Percentiles rank a stretch among this genome's conserved stretches.
phyloP scores from a whole-genome alignment of 2,888 invertebrate species.

The Desoria tigrina region DNA sequence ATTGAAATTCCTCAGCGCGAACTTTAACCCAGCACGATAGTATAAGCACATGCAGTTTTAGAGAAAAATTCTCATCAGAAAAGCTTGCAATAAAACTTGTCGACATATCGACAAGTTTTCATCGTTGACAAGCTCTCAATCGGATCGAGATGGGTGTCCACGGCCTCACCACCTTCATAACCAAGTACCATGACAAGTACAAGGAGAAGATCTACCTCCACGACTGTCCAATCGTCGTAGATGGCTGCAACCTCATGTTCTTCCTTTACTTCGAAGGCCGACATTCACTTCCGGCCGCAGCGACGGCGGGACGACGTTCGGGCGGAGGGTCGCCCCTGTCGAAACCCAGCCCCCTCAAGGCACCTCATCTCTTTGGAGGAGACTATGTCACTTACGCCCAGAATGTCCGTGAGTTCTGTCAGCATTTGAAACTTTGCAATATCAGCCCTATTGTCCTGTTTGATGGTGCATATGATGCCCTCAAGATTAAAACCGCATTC shows the following conservation, averaged over 20 bases:
- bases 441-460: constrained; percentile 73
- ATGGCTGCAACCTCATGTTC: constrained; percentile 75
- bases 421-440: constrained; percentile 69
- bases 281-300: not conserved
- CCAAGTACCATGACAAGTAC: constrained; percentile 57
- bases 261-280: constrained; percentile 63
- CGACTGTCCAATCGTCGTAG: constrained; percentile 72
- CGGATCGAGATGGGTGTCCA: constrained; percentile 85
- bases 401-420: constrained; percentile 68
- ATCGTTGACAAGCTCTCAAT: no score
- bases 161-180: constrained; percentile 78
- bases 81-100: no score
- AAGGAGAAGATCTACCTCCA: constrained; percentile 67
- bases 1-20: no score
- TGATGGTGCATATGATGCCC: constrained; percentile 75
- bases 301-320: not conserved
- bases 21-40: no score
- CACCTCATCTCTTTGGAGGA: constrained; percentile 67
- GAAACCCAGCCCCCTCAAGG: constrained; percentile 49
- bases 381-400: constrained; percentile 79
- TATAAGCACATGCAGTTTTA: no score
- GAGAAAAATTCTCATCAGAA: no score
- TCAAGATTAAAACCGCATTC: constrained; percentile 68
- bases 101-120: no score
- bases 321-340: constrained; percentile 1